Base-by-base conservation (phyloP, 2,888 invertebrate genomes). In the Anarsia innoxiella region DNA sequence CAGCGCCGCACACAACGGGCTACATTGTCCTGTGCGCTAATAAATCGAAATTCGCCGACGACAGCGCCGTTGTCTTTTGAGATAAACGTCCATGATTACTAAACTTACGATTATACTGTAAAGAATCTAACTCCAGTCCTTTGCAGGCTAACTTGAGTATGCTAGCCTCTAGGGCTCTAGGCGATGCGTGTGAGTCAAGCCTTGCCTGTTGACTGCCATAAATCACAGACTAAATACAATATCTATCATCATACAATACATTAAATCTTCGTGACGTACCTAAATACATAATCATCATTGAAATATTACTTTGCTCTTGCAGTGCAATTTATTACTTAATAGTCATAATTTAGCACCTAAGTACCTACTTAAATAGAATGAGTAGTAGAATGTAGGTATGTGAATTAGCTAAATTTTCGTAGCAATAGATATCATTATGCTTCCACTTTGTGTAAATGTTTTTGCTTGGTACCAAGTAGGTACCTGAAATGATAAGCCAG, bases 41-140 rank as follows among this genome's bases (percentile, higher is more conserved):
- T 82, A 79, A 79, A 79, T 80, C 64, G 68, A 73, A 73, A 65
- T 70, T 60, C 63, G 66, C 75, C 49, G 57, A 53, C 71, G 79
- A 80, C 78, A 73, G 66, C 62, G 56, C 57, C 56, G 62, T 59
- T 62, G 65, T 65, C 66, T 50, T 51, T 48, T 42, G 54, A 59
- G 76, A 79, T 77, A 71, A 59, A 71, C 62, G 56, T 55, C 53
- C 49, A 53, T 50, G 73, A 77, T 77, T 69, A 56, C 58, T 56
- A 51, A 53, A 66, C 62, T 64, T 64, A 66, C 57, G 65, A 59
- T 66, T 60, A 66, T 61, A 64, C 61, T 51, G 46, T 49, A 50
- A 58, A 60, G 61, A 64, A 66, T 66, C 59, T 59, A 53, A 49
- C 30, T 11, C 16, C 10, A 19, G 34, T 33, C 19, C 12, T 27